Conservation (phyloP, 2,113 vertebrate genomes). For the Crotalus helleri region DNA sequence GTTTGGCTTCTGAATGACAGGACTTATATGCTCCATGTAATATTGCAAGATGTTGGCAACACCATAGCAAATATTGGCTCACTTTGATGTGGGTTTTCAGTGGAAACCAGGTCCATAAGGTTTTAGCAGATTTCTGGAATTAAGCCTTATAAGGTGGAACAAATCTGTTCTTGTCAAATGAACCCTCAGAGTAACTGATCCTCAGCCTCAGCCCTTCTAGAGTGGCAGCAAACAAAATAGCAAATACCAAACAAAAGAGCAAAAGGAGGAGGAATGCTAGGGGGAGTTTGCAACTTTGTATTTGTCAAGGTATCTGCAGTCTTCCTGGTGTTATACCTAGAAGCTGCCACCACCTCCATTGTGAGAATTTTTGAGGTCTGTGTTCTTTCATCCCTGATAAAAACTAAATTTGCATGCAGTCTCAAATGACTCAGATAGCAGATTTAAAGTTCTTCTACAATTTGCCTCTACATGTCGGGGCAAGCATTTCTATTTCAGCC, state of each 20-base stretch:
- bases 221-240: rapidly evolving
- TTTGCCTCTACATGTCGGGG: background rate
- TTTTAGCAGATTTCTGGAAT: constrained; percentile 32
- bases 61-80: background rate
- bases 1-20: constrained; percentile 10
- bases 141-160: constrained; percentile 13
- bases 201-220: constrained; percentile 39
- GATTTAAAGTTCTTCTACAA: background rate
- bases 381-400: background rate
- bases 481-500: background rate
- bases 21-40: constrained; percentile 30
- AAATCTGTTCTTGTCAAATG: constrained; percentile 3
- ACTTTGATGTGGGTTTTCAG: constrained; percentile 44
- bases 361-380: background rate
- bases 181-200: constrained; percentile 12
- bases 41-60: constrained; percentile 41
- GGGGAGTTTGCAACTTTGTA: background rate
- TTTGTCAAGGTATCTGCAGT: background rate
- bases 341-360: background rate
- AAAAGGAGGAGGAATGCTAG: background rate
- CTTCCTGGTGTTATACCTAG: background rate
- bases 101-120: constrained; percentile 44
- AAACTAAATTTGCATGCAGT: background rate
- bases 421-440: background rate
- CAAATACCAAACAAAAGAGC: background rate